phyloP scores from a whole-genome alignment of 2,888 invertebrate species.

The Dermolepida albohirtum region DNA sequence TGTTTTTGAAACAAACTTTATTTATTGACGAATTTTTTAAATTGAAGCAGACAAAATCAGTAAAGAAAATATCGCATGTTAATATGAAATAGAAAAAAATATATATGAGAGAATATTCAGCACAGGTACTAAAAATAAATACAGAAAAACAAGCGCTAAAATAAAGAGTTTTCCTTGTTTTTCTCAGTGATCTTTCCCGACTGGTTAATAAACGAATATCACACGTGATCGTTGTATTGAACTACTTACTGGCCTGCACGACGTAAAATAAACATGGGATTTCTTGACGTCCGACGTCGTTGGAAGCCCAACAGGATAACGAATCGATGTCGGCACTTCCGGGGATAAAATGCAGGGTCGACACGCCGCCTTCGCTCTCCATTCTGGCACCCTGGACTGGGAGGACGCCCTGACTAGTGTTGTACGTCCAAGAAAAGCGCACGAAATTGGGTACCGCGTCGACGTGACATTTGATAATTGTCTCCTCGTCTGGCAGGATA shows the following conservation, averaged over 20 bases:
- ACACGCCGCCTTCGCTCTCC: conserved; percentile 66
- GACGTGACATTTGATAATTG: conserved; percentile 83
- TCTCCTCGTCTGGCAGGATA: conserved; percentile 78
- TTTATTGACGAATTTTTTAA: too few relatives aligned
- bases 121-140: too few relatives aligned
- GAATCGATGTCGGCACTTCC: conserved; percentile 78
- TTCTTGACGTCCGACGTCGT: conserved; percentile 83
- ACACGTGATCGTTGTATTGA: not conserved
- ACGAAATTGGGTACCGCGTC: conserved; percentile 80
- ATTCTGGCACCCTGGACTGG: conserved; percentile 76
- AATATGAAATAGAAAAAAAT: too few relatives aligned
- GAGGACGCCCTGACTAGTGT: conserved; percentile 78
- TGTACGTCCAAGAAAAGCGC: conserved; percentile 88
- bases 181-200: not conserved
- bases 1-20: too few relatives aligned
- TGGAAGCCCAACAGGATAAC: conserved; percentile 89
- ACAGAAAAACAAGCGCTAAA: too few relatives aligned
- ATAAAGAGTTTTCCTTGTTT: too few relatives aligned
- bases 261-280: conserved; percentile 86
- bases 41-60: too few relatives aligned
- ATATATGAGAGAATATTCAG: too few relatives aligned
- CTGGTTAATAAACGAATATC: not conserved
- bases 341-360: conserved; percentile 71
- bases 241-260: conserved; percentile 80
- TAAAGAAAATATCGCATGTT: too few relatives aligned